Percentiles rank a stretch among this genome's conserved stretches.
Evolutionary conservation across 1,140 invertebrate genomes (phyloP).

Genomic region (Drosophila ironensis): DNA sequence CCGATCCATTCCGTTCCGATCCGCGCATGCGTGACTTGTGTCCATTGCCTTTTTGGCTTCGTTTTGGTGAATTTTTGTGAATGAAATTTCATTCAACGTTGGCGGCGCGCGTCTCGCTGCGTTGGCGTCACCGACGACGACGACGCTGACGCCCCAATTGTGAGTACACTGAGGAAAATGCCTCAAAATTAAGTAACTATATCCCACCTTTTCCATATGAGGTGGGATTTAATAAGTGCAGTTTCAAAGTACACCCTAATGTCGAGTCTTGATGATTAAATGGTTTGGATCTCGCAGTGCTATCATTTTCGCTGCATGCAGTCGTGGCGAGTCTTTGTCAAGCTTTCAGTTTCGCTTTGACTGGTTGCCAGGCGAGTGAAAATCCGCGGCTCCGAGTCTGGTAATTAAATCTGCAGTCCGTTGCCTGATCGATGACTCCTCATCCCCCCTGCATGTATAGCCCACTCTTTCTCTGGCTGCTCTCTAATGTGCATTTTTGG

Average conservation of each 20-base stretch:
- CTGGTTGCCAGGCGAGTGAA: slow-evolving; percentile 70
- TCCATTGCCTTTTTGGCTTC: slow-evolving; percentile 72
- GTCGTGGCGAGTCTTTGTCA: slow-evolving; percentile 8
- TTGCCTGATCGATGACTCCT: slow-evolving; percentile 47
- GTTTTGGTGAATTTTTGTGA: slow-evolving; percentile 73
- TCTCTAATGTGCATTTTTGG: slow-evolving; percentile 58
- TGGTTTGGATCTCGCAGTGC: not conserved
- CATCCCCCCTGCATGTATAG: not conserved
- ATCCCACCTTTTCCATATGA: too few relatives aligned
- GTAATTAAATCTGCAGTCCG: slow-evolving; percentile 72
- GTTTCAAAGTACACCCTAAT: too few relatives aligned
- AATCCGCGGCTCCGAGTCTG: slow-evolving; percentile 38
- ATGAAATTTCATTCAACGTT: slow-evolving; percentile 78
- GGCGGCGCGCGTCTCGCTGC: slow-evolving; percentile 51
- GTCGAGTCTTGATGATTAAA: too few relatives aligned
- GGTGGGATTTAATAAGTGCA: too few relatives aligned
- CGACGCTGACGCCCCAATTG: slow-evolving; percentile 39
- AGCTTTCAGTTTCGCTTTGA: slow-evolving; percentile 53
- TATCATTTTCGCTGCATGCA: not conserved
- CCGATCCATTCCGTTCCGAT: slow-evolving; percentile 16
- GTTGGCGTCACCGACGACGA: slow-evolving; percentile 47
- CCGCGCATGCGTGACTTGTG: slow-evolving; percentile 77
- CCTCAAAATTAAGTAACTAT: too few relatives aligned
- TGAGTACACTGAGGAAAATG: slow-evolving; percentile 7
- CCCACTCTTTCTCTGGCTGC: slow-evolving; percentile 21